A percentile compares a stretch with the other conserved stretches of the same genome.
phyloP scores from a whole-genome alignment of 37 sponge, comb jelly and placozoan species.

The Chondrilla cf. caribensis region DNA sequence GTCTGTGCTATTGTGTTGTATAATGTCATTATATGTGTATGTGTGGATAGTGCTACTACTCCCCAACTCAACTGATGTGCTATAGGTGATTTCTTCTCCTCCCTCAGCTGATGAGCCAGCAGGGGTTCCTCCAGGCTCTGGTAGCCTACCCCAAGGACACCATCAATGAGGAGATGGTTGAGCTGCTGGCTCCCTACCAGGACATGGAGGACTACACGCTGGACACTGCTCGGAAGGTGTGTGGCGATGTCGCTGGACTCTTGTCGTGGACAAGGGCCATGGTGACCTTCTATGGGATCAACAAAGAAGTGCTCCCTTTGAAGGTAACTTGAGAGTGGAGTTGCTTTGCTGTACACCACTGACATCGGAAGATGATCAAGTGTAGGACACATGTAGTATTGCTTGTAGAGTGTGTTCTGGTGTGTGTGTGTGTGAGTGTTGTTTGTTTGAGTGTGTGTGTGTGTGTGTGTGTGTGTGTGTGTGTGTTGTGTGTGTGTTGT shows the following conservation, averaged over 20 bases:
- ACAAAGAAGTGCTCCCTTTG: conserved; percentile 97
- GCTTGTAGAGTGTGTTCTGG: no score
- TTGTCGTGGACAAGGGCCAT: conserved; percentile 96
- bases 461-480: conserved; percentile 29
- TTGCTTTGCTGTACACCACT: no score
- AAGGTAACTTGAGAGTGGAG: conserved; percentile 55
- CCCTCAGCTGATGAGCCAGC: conserved; percentile 78
- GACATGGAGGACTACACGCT: conserved; percentile 89
- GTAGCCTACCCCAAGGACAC: conserved; percentile 84
- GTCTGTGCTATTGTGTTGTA: no score
- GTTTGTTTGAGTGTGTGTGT: conserved; percentile 16
- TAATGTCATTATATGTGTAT: no score
- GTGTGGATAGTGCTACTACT: background rate
- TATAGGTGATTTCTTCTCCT: background rate
- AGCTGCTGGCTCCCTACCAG: conserved; percentile 87
- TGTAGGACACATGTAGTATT: no score
- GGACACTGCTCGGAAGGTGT: conserved; percentile 95
- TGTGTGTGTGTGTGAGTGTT: conserved; percentile 2
- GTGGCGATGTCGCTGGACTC: conserved; percentile 97
- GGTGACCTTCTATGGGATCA: conserved; percentile 89
- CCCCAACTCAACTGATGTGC: background rate
- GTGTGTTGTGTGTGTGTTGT: background rate
- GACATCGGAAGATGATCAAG: no score
- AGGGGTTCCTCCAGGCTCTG: conserved; percentile 75
- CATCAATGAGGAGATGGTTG: conserved; percentile 96